phyloP scores from a whole-genome alignment of 2,888 invertebrate genomes.

The Dryobotodes eremita region DNA sequence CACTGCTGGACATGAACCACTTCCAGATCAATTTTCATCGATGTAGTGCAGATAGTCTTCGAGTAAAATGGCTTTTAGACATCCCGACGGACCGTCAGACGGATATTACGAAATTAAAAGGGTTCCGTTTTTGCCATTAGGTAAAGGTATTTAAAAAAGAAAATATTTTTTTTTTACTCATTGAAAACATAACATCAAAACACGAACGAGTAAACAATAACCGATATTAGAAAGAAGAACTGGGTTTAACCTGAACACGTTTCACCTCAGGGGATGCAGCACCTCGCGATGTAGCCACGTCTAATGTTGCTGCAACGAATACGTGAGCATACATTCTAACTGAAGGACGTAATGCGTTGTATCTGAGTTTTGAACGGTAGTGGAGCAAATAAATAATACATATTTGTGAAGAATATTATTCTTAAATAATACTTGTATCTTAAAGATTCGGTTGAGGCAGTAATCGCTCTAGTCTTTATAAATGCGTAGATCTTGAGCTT shows the following conservation, averaged over 20 bases:
- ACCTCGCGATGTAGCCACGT: not conserved
- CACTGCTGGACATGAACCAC: too few relatives aligned
- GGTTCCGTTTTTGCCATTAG: too few relatives aligned
- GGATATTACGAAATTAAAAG: too few relatives aligned
- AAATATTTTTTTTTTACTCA: not conserved
- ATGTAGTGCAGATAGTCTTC: too few relatives aligned
- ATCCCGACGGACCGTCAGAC: too few relatives aligned
- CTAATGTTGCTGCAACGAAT: constrained; percentile 27
- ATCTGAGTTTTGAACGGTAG: not conserved
- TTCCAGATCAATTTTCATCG: too few relatives aligned
- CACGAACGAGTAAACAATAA: not conserved
- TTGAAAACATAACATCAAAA: not conserved
- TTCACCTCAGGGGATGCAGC: constrained; percentile 3
- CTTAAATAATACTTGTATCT: not conserved
- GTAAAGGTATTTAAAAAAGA: not conserved
- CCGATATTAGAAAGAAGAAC: not conserved
- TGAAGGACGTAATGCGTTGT: constrained; percentile 7
- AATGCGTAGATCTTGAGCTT: not conserved
- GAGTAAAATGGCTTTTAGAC: too few relatives aligned
- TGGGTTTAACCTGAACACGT: constrained; percentile 19
- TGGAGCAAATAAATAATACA: not conserved
- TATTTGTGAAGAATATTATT: not conserved
- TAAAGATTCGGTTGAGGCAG: not conserved
- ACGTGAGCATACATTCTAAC: constrained; percentile 8
- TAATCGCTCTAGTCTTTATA: not conserved